A percentile compares a stretch with the other conserved stretches of the same genome.
These are phyloP conservation scores for Lycocorax pyrrhopterus DNA, from an alignment of 2,113 vertebrate species.

Conservation along the genomic window DNA sequence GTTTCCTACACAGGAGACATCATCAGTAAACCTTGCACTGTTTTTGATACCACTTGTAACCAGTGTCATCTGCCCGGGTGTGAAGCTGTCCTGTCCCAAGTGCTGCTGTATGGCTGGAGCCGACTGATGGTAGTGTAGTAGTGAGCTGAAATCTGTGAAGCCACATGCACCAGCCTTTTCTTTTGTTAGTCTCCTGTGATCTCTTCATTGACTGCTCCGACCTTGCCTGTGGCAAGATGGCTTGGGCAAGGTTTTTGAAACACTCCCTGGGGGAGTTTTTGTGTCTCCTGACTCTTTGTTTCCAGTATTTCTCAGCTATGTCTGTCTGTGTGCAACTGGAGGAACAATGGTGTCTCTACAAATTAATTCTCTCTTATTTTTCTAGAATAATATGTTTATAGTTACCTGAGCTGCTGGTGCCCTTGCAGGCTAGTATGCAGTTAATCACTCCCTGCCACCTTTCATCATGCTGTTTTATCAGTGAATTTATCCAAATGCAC, in stretches of 20 bases:
- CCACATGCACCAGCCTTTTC: background rate
- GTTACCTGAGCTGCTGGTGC: background rate
- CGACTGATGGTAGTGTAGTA: rapidly evolving
- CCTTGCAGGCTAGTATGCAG: background rate
- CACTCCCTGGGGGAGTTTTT: background rate
- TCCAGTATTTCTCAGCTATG: background rate
- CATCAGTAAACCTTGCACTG: background rate
- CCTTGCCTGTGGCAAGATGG: background rate
- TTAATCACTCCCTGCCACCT: background rate
- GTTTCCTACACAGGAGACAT: rapidly evolving
- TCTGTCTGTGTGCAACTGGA: background rate
- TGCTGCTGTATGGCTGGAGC: background rate
- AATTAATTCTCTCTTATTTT: background rate
- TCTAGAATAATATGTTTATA: background rate
- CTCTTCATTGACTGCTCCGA: background rate
- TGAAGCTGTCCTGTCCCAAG: background rate
- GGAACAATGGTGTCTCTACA: background rate
- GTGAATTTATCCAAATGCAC: constrained; percentile 14
- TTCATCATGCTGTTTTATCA: constrained; percentile 27
- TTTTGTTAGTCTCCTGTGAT: background rate
- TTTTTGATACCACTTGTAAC: background rate
- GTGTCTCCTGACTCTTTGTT: background rate
- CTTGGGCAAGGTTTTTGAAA: background rate
- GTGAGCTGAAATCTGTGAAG: background rate
- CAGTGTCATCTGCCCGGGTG: background rate